Percentiles rank a stretch among this genome's conserved stretches.
Conservation (phyloP, 2,888 invertebrate genomes). For the Panopea generosa region DNA sequence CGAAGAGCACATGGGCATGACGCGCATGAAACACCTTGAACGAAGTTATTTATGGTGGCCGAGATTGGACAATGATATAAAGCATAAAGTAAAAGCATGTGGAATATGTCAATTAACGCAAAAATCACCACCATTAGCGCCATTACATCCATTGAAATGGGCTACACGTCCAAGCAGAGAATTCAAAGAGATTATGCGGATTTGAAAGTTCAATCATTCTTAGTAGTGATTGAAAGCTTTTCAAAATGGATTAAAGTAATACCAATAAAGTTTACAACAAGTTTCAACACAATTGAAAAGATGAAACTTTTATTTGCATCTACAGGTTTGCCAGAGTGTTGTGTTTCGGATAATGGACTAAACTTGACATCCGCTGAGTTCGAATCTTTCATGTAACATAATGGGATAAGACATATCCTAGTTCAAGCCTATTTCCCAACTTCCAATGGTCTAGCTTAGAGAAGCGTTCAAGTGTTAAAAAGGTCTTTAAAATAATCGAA, state of each 20-base stretch:
- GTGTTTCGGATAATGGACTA: conserved; percentile 49
- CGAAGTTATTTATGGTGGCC: conserved; percentile 47
- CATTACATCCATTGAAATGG: conserved; percentile 47
- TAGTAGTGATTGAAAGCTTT: conserved; percentile 42
- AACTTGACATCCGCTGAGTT: conserved; percentile 48
- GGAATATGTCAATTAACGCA: conserved; percentile 27
- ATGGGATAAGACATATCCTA: conserved; percentile 50
- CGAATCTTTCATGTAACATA: conserved; percentile 37
- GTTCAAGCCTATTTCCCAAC: conserved; percentile 45
- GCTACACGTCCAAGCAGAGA: conserved; percentile 29
- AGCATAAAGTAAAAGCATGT: conserved; percentile 30
- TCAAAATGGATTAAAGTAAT: conserved; percentile 46
- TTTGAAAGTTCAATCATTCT: conserved; percentile 31
- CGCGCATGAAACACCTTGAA: conserved; percentile 21
- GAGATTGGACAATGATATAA: conserved; percentile 30
- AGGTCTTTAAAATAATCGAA: conserved; percentile 21
- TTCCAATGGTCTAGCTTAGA: conserved; percentile 53
- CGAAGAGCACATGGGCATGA: conserved; percentile 15
- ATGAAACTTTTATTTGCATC: conserved; percentile 34
- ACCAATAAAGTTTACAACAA: conserved; percentile 37
- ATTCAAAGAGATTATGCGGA: conserved; percentile 54
- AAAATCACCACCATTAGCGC: conserved; percentile 20
- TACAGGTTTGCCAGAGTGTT: conserved; percentile 29
- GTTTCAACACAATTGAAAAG: conserved; percentile 28
- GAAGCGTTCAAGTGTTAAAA: conserved; percentile 53